Evolutionary conservation across 1,140 invertebrate genomes (phyloP), one percentile per base, ranked within the genome.

Genomic region (Trichonephila inaurata): DNA sequence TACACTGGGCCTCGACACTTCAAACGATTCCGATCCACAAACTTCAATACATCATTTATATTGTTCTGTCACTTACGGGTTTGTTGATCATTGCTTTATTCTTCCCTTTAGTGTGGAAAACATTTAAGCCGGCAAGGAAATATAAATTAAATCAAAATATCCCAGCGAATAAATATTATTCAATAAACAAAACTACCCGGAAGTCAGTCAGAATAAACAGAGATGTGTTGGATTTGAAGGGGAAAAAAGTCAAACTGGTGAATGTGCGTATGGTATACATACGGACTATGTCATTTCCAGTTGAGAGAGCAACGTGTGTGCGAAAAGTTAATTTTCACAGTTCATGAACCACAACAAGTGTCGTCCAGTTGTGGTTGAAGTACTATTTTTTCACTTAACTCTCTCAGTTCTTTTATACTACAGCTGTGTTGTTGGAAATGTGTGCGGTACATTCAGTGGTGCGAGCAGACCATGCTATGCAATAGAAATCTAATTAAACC

Each of bases 281-380:
- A 40, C 33, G 7, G 28, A 40, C 28, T 18, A 28, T 83, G 69
- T 77, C 24, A 83, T 60, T 83, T 83, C 82, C 8, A n/a, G 44
- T n/a, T n/a, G 44, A 83, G 19, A 58, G 51, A 83, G 33, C 44
- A 51, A 82, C 77, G 44, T 82, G 77, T 21, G 77, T n/a, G 77
- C n/a, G 82, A 64, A 83, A 18, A 87, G 24, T 8, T 87, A 14
- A 87, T 87, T 87, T 87, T 64, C 60, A 64, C 85, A 40, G 61
- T 87, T 87, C 61, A 87, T 10, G 61, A 60, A 60, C n/a, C 82
- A 60, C 18, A 77, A 33, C 24, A 77, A 64, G 62, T 64, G 21
- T 19, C 16, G 62, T 64, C 62, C 16, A 77, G 16, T 40, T 77
- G 28, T 40, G 24, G 33, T 33, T 77, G 16, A 64, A 19, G 72